These are phyloP conservation scores for Malurus elegans DNA, from an alignment of 2,113 vertebrate species.

Conservation along the genomic window DNA sequence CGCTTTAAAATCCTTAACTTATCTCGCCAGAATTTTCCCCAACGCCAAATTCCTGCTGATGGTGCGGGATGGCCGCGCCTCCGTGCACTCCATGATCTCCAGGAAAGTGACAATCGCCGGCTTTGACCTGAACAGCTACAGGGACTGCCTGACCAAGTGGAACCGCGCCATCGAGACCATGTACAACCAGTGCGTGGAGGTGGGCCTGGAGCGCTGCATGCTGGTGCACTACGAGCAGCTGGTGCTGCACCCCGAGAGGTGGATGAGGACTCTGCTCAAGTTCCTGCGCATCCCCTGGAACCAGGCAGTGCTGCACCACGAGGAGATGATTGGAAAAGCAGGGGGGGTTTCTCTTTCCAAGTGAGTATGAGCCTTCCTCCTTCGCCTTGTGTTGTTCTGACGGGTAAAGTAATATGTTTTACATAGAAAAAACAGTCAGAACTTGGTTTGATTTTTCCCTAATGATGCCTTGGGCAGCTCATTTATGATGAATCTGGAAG, in stretches of 20 bases:
- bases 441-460: neutral
- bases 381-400: neutral
- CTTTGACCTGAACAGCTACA: conserved; percentile 93
- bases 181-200: conserved; percentile 96
- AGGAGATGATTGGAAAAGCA: conserved; percentile 96
- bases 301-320: conserved; percentile 90
- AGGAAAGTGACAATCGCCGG: conserved; percentile 96
- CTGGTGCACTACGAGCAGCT: conserved; percentile 92
- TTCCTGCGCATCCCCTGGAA: conserved; percentile 93
- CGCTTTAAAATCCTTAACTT: conserved; percentile 91
- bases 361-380: conserved; percentile 75
- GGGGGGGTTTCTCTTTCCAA: conserved; percentile 97
- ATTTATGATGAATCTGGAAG: neutral
- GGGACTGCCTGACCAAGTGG: conserved; percentile 97
- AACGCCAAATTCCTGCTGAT: conserved; percentile 95
- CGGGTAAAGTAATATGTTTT: neutral
- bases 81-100: conserved; percentile 97
- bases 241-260: conserved; percentile 91
- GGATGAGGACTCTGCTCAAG: conserved; percentile 92
- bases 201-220: conserved; percentile 84
- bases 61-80: conserved; percentile 91
- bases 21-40: conserved; percentile 93
- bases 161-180: conserved; percentile 97
- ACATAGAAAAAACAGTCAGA: neutral
- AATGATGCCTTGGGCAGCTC: neutral